A percentile compares a stretch with the other conserved stretches of the same genome.
Evolutionary conservation across 2,888 invertebrate genomes (phyloP).

Genomic region (Autographa pulchrina): DNA sequence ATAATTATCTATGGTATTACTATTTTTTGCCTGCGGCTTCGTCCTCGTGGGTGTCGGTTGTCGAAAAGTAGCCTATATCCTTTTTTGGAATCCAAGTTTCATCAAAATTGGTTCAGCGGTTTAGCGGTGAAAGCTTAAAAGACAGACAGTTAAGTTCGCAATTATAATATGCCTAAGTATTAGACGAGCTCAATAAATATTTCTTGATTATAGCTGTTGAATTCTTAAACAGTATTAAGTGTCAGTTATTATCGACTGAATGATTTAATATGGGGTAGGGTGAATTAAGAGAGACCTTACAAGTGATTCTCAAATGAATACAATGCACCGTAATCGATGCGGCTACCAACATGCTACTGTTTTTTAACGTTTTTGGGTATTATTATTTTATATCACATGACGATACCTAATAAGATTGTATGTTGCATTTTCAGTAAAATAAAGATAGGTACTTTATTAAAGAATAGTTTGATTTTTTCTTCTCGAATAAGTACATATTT

Average conservation of each 20-base stretch:
- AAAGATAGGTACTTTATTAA: too few species aligned
- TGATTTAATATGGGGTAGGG: constrained; percentile 4
- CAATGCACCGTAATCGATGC: constrained; percentile 1
- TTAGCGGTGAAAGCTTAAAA: too few species aligned
- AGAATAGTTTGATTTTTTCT: too few species aligned
- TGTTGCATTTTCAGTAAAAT: too few species aligned
- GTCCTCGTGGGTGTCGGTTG: too few species aligned
- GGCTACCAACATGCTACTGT: neutral
- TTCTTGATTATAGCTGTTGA: neutral
- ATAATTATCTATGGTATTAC: neutral
- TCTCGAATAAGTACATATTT: too few species aligned
- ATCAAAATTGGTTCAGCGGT: too few species aligned
- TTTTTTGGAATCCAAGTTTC: too few species aligned
- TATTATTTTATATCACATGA: neutral
- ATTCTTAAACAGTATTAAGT: neutral
- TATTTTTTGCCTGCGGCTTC: too few species aligned
- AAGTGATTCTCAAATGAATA: neutral
- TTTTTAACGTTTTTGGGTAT: neutral
- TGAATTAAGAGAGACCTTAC: neutral
- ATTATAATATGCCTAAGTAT: too few species aligned
- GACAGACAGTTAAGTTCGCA: too few species aligned
- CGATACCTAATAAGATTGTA: neutral
- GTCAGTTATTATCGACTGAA: neutral
- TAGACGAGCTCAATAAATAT: neutral
- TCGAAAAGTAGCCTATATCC: too few species aligned